These are phyloP conservation scores for Cryptocephalus moraei DNA, from an alignment of 2,888 invertebrate species.

Conservation along the genomic window DNA sequence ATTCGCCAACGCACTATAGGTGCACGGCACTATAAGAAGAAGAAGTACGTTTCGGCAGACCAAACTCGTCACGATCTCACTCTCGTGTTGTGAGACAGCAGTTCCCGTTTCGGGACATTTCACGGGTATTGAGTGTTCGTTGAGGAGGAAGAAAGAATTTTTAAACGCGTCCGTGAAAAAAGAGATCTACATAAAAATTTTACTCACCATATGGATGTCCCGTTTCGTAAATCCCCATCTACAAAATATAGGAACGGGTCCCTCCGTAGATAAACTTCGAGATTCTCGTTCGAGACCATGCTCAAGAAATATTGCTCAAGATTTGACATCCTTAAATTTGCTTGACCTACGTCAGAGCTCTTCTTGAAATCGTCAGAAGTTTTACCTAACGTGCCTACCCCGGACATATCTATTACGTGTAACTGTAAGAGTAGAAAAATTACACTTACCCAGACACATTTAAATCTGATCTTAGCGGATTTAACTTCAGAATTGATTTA, in stretches of 20 bases:
- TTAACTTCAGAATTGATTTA: too few relatives aligned
- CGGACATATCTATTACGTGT: conserved; percentile 39
- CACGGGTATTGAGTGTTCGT: too few relatives aligned
- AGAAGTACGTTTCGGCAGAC: too few relatives aligned
- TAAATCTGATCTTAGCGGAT: too few relatives aligned
- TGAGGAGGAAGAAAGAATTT: neutral
- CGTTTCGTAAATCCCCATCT: conserved; percentile 27
- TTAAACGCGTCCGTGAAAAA: neutral
- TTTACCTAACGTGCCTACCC: conserved; percentile 32
- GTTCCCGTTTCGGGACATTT: too few relatives aligned
- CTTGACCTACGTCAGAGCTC: conserved; percentile 29
- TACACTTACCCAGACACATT: too few relatives aligned
- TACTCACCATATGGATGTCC: conserved; percentile 32
- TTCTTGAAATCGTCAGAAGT: conserved; percentile 26
- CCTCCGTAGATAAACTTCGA: conserved; percentile 23
- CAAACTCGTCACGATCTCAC: too few relatives aligned
- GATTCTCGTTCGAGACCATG: conserved; percentile 17
- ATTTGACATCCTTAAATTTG: conserved; percentile 33
- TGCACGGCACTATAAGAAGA: too few relatives aligned
- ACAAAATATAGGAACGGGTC: conserved; percentile 35
- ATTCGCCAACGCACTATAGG: too few relatives aligned
- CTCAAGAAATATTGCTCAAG: conserved; percentile 33
- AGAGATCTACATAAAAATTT: too few relatives aligned
- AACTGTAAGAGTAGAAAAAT: conserved; percentile 22
- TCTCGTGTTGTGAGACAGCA: too few relatives aligned